Base-by-base conservation (phyloP, 2,113 vertebrate genomes). In the Zingel zingel region DNA sequence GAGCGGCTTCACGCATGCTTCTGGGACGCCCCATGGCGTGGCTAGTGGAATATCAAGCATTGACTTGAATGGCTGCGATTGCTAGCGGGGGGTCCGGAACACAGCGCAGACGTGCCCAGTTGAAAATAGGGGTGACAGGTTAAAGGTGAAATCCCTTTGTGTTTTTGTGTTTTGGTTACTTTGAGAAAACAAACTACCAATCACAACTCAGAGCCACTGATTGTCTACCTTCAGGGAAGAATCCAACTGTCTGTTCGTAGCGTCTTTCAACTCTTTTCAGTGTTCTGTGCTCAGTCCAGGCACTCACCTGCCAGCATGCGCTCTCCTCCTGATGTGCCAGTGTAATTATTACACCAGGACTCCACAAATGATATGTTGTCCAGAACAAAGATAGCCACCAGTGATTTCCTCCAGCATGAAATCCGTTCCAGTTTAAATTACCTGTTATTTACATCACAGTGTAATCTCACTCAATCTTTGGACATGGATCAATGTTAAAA, bases 221-320 rank as follows among this genome's bases (percentile, higher is more conserved):
- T 67, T 0, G 3, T 67, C 25, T 25, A n/a, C 21, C 59, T 65
- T 39, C 68, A 66, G 39, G 12, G 15, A 53, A 25, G 39, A 58
- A 27, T 65, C 53, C 61, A 58, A 15, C 68, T 48, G 25, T 36
- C 43, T 74, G 58, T 59, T 59, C 48, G 23, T 3, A 74, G 59
- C 27, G 15, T 58, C 61, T 58, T 67, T 66, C 45, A 74, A 2
- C 53, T 66, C 13, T 43, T 18, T 14, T 30, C 14, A 39, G 15
- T 63, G 14, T 14, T 73, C 4, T 50, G 39, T 65, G 69, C 53
- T 73, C 53, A 43, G 70, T 74, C 62, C 54, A 67, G 45, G 16
- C 13, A 63, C 50, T 64, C 67, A 57, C 58, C 78, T 72, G 78
- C 59, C 59, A 57, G 50, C 19, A 47, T 64, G 19, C 9, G 13